phyloP scores from a whole-genome alignment of 2,888 invertebrate species.

The Pandemis heparana region DNA sequence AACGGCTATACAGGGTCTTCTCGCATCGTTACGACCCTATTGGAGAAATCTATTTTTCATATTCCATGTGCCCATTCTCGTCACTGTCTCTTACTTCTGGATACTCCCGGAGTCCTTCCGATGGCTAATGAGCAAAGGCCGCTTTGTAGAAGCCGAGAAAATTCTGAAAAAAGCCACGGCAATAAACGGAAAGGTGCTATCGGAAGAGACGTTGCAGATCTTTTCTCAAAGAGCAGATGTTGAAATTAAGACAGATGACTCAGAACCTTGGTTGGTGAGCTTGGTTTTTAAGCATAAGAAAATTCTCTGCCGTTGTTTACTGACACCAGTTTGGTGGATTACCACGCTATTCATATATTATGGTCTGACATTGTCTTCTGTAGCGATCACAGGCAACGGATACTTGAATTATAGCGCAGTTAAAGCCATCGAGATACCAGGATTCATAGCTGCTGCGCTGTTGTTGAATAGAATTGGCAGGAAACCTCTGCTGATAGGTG shows the following conservation, averaged over 20 bases:
- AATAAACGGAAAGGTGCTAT: constrained; percentile 15
- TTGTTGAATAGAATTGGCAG: constrained; percentile 17
- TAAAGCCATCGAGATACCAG: neutral
- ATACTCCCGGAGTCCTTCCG: constrained; percentile 87
- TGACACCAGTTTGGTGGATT: constrained; percentile 20
- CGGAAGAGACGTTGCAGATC: constrained; percentile 20
- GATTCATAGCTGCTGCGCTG: neutral
- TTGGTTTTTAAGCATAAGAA: constrained; percentile 4
- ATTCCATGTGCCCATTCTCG: constrained; percentile 86
- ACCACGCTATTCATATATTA: neutral
- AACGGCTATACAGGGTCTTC: constrained; percentile 66
- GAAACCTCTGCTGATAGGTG: constrained; percentile 1
- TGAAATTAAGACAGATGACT: neutral
- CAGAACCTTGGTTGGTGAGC: constrained; percentile 18
- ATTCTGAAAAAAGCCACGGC: constrained; percentile 21
- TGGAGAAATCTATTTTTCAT: constrained; percentile 87
- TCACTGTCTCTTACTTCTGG: constrained; percentile 86
- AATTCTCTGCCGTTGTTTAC: constrained; percentile 17
- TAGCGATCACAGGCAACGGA: neutral
- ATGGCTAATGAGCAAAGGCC: constrained; percentile 87
- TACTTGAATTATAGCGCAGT: neutral
- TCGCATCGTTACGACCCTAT: constrained; percentile 85
- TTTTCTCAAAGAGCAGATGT: neutral
- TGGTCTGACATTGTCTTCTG: constrained; percentile 6
- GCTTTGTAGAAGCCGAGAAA: constrained; percentile 15